Base-by-base conservation (phyloP, 1,140 invertebrate genomes). In the Drosophila sproati region DNA sequence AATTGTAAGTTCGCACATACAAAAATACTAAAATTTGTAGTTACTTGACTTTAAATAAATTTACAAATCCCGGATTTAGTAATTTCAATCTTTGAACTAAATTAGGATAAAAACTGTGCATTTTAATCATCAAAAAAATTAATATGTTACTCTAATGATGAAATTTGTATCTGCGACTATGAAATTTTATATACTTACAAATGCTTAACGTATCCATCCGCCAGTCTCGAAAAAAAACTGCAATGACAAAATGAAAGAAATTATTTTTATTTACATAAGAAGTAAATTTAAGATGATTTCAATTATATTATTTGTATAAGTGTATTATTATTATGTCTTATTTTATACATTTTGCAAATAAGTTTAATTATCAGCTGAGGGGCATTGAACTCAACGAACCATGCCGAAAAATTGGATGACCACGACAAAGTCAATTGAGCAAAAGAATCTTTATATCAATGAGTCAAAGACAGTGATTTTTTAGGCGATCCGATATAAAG, bases 191-290 rank as follows among this genome's bases (percentile, higher is more conserved):
- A 34, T 2, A 87, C 82, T 86, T 77, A 87, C 82, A 56, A 67
- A 41, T 41, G 50, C 43, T n/a, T 54, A 39, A 63, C 43, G 66
- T 87, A 81, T 82, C 83, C 83, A 82, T 82, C 29, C 60, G 57
- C 69, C 20, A 20, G 20, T 2, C 20, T 20, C 20, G 20, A 20
- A 20, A 20, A 3, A 4, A 39, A 69, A 47, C 82, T 87, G 82
- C 59, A 87, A 86, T 10, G 12, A 57, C 12, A 70, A 52, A 32
- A 39, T 20, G 10, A 29, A 52, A 62, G 52, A 31, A 57, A 12
- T 50, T 28, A 4, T 20, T 48, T 67, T 31, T 41, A 56, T 20
- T 20, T 8, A 37, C 10, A 39, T 39, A 20, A 37, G 4, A 20
- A 20, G 20, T 20, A 20, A 20, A 20, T 20, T 20, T 20, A 20